These are phyloP conservation scores for Podotricha telesiphe DNA, from an alignment of 2,888 invertebrate genomes.

Conservation along the genomic window DNA sequence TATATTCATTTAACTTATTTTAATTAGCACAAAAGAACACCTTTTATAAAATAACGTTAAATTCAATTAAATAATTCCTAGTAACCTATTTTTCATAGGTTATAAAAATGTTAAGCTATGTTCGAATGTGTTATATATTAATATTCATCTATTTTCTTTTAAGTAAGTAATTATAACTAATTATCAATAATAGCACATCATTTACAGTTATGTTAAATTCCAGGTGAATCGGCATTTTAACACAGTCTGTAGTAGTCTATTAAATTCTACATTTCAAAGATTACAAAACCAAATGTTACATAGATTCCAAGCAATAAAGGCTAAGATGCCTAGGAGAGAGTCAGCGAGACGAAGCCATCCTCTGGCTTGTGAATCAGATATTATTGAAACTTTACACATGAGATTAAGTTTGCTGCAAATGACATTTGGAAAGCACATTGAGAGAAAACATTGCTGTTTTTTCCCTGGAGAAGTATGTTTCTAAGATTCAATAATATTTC, in stretches of 20 bases:
- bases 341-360: constrained; percentile 95
- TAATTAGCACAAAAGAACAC: neutral
- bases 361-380: constrained; percentile 95
- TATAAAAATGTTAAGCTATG: no score
- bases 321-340: constrained; percentile 95
- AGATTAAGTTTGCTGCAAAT: constrained; percentile 94
- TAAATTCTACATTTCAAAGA: constrained; percentile 93
- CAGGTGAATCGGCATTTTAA: constrained; percentile 93
- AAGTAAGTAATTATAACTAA: neutral
- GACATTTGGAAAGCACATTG: constrained; percentile 97
- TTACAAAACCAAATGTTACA: constrained; percentile 93
- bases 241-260: constrained; percentile 88
- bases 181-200: neutral
- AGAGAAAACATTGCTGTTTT: constrained; percentile 96
- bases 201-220: constrained; percentile 13
- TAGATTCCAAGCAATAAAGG: constrained; percentile 93
- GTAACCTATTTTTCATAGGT: no score
- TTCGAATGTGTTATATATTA: no score
- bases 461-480: constrained; percentile 93
- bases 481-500: neutral
- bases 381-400: constrained; percentile 96
- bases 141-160: no score
- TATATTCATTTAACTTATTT: constrained; percentile 52
- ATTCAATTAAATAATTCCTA: neutral
- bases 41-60: neutral